phyloP scores from a whole-genome alignment of 2,797 vertebrate genomes.

The Channallabes apus region DNA sequence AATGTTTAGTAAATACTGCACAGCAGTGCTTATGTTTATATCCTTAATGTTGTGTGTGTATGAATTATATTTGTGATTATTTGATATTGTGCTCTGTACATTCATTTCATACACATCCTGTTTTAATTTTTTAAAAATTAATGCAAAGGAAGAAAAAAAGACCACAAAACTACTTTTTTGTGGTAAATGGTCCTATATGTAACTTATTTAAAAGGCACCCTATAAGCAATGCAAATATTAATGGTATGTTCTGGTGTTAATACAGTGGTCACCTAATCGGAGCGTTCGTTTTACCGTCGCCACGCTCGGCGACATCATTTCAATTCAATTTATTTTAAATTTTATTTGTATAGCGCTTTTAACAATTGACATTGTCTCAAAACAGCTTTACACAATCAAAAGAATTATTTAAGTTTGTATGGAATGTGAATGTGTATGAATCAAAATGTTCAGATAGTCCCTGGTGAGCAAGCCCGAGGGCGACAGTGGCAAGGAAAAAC shows the following conservation, averaged over 20 bases:
- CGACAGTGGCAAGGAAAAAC: no score
- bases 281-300: no score
- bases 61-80: slow-evolving; percentile 77
- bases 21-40: slow-evolving; percentile 64
- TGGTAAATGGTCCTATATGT: slow-evolving; percentile 80
- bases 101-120: slow-evolving; percentile 72
- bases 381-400: no score
- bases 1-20: slow-evolving; percentile 60
- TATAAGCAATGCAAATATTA: slow-evolving; percentile 58
- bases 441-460: no score
- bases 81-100: slow-evolving; percentile 81
- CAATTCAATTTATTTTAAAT: no score
- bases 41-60: slow-evolving; percentile 81
- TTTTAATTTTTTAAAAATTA: slow-evolving; percentile 57
- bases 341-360: no score
- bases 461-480: no score
- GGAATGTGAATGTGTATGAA: no score
- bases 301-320: no score
- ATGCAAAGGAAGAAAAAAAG: slow-evolving; percentile 24
- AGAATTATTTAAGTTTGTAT: no score
- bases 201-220: slow-evolving; percentile 81
- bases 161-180: slow-evolving; percentile 77
- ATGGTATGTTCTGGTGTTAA: slow-evolving; percentile 79
- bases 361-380: no score
- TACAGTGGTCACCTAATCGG: no score